These are phyloP conservation scores for Bryconaethiops microstoma DNA, from an alignment of 2,797 vertebrate species.

Conservation along the genomic window DNA sequence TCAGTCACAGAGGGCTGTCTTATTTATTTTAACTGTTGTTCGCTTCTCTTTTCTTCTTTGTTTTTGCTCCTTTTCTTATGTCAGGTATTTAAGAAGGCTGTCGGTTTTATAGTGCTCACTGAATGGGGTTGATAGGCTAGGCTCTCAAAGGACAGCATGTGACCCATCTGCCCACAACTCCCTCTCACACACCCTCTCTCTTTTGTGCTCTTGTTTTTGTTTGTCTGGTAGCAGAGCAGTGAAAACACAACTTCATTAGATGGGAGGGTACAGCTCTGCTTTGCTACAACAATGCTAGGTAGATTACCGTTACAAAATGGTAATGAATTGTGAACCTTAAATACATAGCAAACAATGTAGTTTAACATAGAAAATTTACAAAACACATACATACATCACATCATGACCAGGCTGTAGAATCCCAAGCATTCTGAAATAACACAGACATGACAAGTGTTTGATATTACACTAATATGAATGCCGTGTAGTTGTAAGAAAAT, in stretches of 20 bases:
- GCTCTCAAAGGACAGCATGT: constrained; percentile 83
- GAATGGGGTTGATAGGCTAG: constrained; percentile 80
- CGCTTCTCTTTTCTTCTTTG: constrained; percentile 72
- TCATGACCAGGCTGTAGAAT: background rate
- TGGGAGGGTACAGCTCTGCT: constrained; percentile 75
- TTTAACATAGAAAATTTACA: background rate
- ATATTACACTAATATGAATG: constrained; percentile 6
- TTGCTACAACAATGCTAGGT: constrained; percentile 61
- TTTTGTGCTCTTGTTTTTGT: constrained; percentile 84
- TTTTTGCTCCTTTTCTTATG: constrained; percentile 82
- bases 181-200: constrained; percentile 78
- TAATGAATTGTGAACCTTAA: constrained; percentile 32
- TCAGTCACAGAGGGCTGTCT: constrained; percentile 83
- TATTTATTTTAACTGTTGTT: constrained; percentile 86
- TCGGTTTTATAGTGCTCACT: constrained; percentile 78
- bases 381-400: background rate
- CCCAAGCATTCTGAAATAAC: background rate
- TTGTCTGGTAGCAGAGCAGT: constrained; percentile 75
- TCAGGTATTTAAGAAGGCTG: constrained; percentile 85
- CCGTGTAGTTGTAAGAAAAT: background rate
- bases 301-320: constrained; percentile 42
- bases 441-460: background rate
- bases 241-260: constrained; percentile 79
- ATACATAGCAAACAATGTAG: constrained; percentile 10
- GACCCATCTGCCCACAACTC: constrained; percentile 84